Conservation (phyloP, 2,113 vertebrate genomes). For the Aix galericulata region DNA sequence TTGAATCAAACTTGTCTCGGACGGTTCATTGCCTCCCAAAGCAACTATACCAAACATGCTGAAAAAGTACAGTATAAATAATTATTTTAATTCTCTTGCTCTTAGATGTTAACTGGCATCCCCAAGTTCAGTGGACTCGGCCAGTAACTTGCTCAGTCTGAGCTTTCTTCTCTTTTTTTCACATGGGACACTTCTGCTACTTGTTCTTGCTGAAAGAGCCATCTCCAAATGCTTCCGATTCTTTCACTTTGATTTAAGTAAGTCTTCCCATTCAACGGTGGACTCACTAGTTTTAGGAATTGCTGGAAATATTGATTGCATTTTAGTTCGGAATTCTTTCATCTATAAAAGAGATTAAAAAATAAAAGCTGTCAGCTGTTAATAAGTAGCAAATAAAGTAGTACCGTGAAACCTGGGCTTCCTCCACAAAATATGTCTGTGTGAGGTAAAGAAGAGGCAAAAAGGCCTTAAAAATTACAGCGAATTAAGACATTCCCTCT, state of each 20-base stretch:
- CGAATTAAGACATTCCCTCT: neutral
- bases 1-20: neutral
- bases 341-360: slow-evolving; percentile 76
- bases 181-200: neutral
- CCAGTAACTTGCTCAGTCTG: neutral
- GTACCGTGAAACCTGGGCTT: neutral
- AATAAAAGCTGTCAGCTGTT: slow-evolving; percentile 9
- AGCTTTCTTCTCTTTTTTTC: neutral
- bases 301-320: slow-evolving; percentile 87
- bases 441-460: neutral
- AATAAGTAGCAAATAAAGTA: neutral
- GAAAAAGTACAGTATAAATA: neutral
- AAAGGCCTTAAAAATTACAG: neutral
- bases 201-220: neutral
- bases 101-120: neutral
- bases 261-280: slow-evolving; percentile 81
- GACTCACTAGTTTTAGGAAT: slow-evolving; percentile 79
- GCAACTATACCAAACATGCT: neutral
- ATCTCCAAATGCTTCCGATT: neutral
- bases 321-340: slow-evolving; percentile 88
- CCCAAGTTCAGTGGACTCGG: neutral
- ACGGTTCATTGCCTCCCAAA: neutral
- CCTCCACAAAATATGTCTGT: neutral
- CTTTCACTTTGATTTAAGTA: slow-evolving; percentile 84
- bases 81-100: neutral